Conservation (phyloP, 2,797 vertebrate genomes). For the Loris lydekkerianus region DNA sequence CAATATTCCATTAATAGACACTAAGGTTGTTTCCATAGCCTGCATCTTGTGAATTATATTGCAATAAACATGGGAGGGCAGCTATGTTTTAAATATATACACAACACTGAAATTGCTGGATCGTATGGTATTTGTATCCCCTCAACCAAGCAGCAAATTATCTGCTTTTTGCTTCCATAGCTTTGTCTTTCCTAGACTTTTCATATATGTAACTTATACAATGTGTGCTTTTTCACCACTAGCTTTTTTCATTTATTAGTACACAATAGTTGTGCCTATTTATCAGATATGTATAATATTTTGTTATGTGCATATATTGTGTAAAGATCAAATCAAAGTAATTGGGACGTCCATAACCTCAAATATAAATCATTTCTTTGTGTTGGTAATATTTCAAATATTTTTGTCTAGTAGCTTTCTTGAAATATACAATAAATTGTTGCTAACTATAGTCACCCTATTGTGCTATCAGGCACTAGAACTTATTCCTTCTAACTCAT, state of each 20-base stretch:
- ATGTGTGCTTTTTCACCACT: neutral
- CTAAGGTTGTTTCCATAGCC: neutral
- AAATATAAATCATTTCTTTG: neutral
- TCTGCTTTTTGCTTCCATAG: neutral
- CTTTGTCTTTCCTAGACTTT: neutral
- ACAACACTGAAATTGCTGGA: neutral
- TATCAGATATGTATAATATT: neutral
- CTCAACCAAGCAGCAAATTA: neutral
- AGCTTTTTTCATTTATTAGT: neutral
- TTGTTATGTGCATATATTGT: neutral
- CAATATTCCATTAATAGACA: neutral
- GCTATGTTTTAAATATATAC: neutral
- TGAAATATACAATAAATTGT: neutral
- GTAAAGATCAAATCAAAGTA: neutral
- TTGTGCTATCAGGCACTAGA: neutral
- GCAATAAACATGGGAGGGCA: neutral
- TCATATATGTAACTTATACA: neutral
- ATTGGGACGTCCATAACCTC: neutral
- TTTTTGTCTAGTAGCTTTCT: neutral
- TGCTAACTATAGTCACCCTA: neutral
- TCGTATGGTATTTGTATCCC: neutral
- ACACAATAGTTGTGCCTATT: neutral
- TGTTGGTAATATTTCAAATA: neutral
- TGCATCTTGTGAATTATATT: neutral
- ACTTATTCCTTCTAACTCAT: neutral